Evolutionary conservation across 2,113 vertebrate species (phyloP), one percentile per base, ranked within the genome.

Genomic region (Pavo muticus): DNA sequence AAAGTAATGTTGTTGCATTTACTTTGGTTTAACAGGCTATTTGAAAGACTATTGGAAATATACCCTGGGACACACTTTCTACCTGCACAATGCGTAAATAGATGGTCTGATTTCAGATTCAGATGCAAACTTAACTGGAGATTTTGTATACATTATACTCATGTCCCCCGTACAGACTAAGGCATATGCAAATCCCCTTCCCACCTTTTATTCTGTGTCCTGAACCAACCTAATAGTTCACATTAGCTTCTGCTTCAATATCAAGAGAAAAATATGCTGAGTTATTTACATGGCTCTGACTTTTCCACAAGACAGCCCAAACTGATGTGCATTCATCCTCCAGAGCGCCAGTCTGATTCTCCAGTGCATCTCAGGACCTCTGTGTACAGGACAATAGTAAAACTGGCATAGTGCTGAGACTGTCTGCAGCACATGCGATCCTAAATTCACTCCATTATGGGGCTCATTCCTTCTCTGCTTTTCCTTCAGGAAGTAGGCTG

Each of bases 11-110:
- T 87, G 83, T 90, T 44, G 30, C 56, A 93, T 95, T 96, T 96
- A 69, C 93, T 95, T 96, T 93, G 52, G 61, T 88, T 90, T 96
- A 96, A 71, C 69, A 76, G 79, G 60, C 87, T 84, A 69, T 85
- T 88, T 94, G 77, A 94, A 97, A 95, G 39, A 17, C 24, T 82
- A 32, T 95, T 91, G 95, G 85, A 92, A 95, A 92, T 75, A 76
- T 67, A 47, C 29, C 52, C 67, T 85, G 80, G 21, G 71, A 74
- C 50, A 75, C 25, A 29, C 5, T 79, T 80, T 82, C 86, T 94
- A 80, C 61, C 63, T 60, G 67, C 32, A 11, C 1, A 2, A 67
- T 63, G 59, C 71, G 65, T 91, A 93, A 96, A 71, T 27, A 81
- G 29, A 21, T 80, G 67, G 40, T 61, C 32, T 88, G 70, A 68